Conservation (phyloP, 1,140 invertebrate species). For the Galendromus occidentalis region DNA sequence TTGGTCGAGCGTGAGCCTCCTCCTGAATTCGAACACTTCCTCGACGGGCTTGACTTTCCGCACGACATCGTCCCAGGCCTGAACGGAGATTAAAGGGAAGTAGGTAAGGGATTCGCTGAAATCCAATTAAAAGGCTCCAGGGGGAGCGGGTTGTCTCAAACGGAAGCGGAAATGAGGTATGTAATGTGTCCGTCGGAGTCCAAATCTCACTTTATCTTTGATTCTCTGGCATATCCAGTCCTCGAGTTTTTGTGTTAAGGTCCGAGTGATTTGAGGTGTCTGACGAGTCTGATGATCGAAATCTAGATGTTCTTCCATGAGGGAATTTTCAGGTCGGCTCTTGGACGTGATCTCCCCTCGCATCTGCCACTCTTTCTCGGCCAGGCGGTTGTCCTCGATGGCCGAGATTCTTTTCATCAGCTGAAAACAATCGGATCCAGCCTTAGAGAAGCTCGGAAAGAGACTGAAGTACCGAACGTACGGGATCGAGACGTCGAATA, state of each 20-base stretch:
- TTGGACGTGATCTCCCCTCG: conserved; percentile 62
- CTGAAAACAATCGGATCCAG: conserved; percentile 17
- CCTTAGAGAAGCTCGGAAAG: background rate
- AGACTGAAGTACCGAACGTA: background rate
- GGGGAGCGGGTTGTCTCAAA: no score
- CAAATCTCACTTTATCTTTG: conserved; percentile 47
- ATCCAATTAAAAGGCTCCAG: background rate
- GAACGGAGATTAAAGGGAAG: conserved; percentile 12
- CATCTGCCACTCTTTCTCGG: conserved; percentile 76
- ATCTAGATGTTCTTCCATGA: conserved; percentile 72
- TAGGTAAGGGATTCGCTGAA: background rate
- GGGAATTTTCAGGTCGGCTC: conserved; percentile 65
- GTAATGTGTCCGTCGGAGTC: background rate
- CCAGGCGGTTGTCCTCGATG: conserved; percentile 55
- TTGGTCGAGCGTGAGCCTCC: conserved; percentile 68
- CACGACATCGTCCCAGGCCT: conserved; percentile 80
- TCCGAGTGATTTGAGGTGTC: conserved; percentile 72
- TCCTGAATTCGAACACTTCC: conserved; percentile 65
- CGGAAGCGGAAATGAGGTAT: background rate
- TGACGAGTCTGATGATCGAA: conserved; percentile 63
- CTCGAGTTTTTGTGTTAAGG: conserved; percentile 66
- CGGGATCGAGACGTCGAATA: background rate
- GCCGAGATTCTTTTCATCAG: conserved; percentile 41
- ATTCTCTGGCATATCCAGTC: conserved; percentile 75
- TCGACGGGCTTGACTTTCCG: conserved; percentile 68